These are phyloP conservation scores for Lophura nycthemera DNA, from an alignment of 2,113 vertebrate genomes.

Conservation along the genomic window DNA sequence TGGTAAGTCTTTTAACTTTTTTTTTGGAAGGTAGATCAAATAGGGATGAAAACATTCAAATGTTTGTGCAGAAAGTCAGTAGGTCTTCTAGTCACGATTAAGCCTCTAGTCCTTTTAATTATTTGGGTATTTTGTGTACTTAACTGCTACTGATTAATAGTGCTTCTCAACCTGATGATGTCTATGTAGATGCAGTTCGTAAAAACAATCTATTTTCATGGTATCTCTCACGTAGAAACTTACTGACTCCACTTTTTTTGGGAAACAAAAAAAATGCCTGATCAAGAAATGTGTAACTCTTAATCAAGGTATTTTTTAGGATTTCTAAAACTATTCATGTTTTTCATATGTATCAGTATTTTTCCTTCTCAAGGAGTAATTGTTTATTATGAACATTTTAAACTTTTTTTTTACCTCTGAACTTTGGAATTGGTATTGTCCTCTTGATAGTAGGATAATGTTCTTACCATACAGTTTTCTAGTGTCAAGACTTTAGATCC, in stretches of 20 bases:
- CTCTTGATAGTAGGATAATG: background rate
- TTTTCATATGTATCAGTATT: background rate
- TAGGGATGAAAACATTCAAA: background rate
- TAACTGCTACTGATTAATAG: background rate
- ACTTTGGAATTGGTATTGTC: background rate
- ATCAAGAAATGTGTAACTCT: background rate
- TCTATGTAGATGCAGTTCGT: background rate
- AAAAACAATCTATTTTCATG: background rate
- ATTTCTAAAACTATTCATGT: background rate
- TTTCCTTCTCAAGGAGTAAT: background rate
- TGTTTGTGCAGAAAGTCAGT: background rate
- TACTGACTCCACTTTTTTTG: background rate
- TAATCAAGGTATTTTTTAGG: background rate
- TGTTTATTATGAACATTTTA: background rate
- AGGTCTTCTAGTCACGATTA: background rate
- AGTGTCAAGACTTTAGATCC: background rate
- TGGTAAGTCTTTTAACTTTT: constrained; percentile 74
- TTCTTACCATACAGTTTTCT: background rate
- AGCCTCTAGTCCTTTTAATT: background rate
- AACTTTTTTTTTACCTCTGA: rapidly evolving
- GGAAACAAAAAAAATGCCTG: background rate
- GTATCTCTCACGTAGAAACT: background rate
- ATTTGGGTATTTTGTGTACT: background rate
- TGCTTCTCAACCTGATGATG: background rate
- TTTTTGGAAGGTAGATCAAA: background rate